Evolutionary conservation across 37 sponge, comb jelly and placozoan species (phyloP).

Genomic region (Haliclona indistincta): DNA sequence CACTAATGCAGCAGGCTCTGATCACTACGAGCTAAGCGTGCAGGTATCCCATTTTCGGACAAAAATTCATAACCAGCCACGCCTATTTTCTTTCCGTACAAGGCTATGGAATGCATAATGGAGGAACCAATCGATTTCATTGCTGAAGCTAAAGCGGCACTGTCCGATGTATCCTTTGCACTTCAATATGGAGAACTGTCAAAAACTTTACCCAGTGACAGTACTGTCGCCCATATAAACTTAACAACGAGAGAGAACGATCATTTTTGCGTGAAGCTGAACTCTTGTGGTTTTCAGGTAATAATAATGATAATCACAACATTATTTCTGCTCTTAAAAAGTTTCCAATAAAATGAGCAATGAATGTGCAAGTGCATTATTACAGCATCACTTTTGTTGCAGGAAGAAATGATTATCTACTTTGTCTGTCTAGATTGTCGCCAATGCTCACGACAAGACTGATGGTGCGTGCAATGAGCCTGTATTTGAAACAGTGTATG

Average conservation of each 20-base stretch:
- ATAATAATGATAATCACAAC: neutral
- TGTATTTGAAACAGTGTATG: slow-evolving; percentile 61
- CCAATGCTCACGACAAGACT: neutral
- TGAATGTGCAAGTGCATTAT: no score
- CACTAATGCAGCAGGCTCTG: no score
- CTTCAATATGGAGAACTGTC: slow-evolving; percentile 36
- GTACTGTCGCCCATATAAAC: slow-evolving; percentile 32
- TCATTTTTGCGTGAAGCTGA: slow-evolving; percentile 23
- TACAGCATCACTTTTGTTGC: no score
- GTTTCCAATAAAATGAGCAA: no score
- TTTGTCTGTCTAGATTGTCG: no score
- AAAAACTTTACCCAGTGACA: neutral
- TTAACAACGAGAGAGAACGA: slow-evolving; percentile 40
- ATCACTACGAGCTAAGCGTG: no score
- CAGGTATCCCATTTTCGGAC: neutral
- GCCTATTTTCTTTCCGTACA: neutral
- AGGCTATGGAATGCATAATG: neutral
- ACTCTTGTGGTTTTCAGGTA: slow-evolving; percentile 49
- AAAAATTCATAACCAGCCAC: neutral
- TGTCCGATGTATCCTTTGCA: neutral
- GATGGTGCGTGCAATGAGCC: neutral
- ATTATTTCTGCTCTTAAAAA: no score
- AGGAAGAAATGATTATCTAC: no score
- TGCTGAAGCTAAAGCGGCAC: neutral
- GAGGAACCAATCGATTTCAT: neutral